Evolutionary conservation across 2,113 vertebrate species (phyloP), one percentile per base, ranked within the genome.

Genomic region (Nematolebias whitei): DNA sequence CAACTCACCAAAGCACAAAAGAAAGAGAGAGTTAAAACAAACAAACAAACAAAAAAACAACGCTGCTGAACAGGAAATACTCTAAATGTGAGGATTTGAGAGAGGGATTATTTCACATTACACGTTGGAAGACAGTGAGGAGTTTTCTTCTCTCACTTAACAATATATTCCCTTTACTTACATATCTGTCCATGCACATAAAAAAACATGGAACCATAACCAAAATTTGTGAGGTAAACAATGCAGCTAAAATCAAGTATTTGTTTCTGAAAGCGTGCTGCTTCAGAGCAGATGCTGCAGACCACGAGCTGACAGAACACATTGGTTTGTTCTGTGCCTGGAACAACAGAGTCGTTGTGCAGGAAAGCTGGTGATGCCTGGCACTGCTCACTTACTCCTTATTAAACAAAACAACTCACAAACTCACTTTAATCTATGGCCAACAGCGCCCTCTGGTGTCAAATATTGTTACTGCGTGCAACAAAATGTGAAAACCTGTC

Each of bases 321-420:
- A 4, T 2, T 1, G 32, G 32, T 8, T 35, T 6, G 41, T 38
- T 59, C 59, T 53, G 8, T 67, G 65, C 50, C 59, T 51, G 68
- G 80, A 80, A 91, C 86, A 90, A 82, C 82, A 57, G 73, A 56
- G 79, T 69, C 44, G 26, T 82, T 90, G 85, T 88, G 68, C 48
- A 14, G 48, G 57, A 40, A 63, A 65, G 76, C 78, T 87, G 83
- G 79, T 63, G 41, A 88, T 72, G 86, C 88, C 90, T 88, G 90
- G 89, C 79, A 90, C 89, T 61, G 63, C 45, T 48, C 60, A 39
- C 7, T 29, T 47, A 38, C 63, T 29, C 57, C 10, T 59, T 49
- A 23, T 47, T 52, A 39, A 43, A 8, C 20, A 0, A 49, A 23
- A 9, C 22, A 1, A 12, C 32, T 5, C 45, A 5, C 10, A 10